Conservation (phyloP, 2,113 vertebrate genomes). For the Hippoglossus stenolepis region DNA sequence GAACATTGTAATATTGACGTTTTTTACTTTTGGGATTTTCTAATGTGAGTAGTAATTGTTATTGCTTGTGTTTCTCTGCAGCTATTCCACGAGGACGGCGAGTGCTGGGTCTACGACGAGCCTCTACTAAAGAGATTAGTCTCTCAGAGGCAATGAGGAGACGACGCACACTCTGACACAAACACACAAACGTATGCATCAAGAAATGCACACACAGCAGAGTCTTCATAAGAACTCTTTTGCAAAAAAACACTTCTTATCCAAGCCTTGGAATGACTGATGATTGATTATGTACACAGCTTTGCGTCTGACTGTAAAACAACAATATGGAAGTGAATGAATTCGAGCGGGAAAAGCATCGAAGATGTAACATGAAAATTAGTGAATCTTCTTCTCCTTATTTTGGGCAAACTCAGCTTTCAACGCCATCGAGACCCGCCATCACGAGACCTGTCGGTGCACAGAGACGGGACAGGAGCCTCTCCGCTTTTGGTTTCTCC, state of each 20-base stretch:
- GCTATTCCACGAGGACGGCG: conserved; percentile 98
- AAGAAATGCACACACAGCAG: conserved; percentile 68
- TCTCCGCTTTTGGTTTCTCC: background rate
- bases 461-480: conserved; percentile 19
- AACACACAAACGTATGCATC: conserved; percentile 59
- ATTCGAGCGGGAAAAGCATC: conserved; percentile 48
- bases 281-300: conserved; percentile 78
- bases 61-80: conserved; percentile 69
- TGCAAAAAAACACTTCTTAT: conserved; percentile 76
- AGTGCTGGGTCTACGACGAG: conserved; percentile 98
- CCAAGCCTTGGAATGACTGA: conserved; percentile 82
- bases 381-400: conserved; percentile 62
- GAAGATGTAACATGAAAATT: conserved; percentile 68
- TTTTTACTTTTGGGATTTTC: too few relatives aligned
- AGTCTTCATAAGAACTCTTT: conserved; percentile 86
- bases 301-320: conserved; percentile 82
- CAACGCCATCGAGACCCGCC: conserved; percentile 48
- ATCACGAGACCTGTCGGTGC: conserved; percentile 57
- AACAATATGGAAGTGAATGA: conserved; percentile 69
- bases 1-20: too few relatives aligned
- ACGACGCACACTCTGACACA: conserved; percentile 28
- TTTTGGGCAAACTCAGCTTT: conserved; percentile 62
- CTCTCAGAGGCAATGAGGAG: conserved; percentile 86
- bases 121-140: conserved; percentile 93
- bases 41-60: background rate